phyloP scores from a whole-genome alignment of 2,113 vertebrate genomes.

The Ahaetulla prasina region DNA sequence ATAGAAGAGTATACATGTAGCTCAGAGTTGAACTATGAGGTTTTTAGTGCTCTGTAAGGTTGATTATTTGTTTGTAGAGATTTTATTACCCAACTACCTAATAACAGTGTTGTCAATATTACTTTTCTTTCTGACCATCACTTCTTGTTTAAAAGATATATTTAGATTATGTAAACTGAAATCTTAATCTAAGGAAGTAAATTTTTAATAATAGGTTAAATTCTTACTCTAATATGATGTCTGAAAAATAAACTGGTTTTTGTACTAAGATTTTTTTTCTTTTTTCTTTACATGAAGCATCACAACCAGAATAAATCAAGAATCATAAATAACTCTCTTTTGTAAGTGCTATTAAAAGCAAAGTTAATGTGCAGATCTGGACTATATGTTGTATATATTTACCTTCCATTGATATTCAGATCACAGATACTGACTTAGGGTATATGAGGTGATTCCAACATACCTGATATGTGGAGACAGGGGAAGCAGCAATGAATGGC shows the following conservation, averaged over 20 bases:
- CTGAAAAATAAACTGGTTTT: slow-evolving; percentile 21
- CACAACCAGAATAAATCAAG: slow-evolving; percentile 21
- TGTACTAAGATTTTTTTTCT: neutral
- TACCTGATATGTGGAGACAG: slow-evolving; percentile 98
- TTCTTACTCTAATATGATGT: neutral
- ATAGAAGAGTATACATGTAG: neutral
- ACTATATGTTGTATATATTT: slow-evolving; percentile 1
- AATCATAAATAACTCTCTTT: slow-evolving; percentile 6
- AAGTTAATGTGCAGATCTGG: slow-evolving; percentile 7
- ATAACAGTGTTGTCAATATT: neutral
- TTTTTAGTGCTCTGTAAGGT: neutral
- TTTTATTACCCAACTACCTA: neutral
- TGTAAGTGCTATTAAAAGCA: slow-evolving; percentile 12
- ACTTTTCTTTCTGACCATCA: neutral
- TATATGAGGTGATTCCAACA: slow-evolving; percentile 55
- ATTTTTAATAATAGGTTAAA: neutral
- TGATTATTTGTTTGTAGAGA: neutral
- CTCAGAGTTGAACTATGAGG: neutral
- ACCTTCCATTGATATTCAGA: slow-evolving; percentile 41
- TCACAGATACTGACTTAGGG: slow-evolving; percentile 26
- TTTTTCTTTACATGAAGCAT: slow-evolving; percentile 9
- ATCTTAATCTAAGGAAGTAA: neutral
- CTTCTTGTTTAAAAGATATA: neutral
- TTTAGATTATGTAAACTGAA: neutral
- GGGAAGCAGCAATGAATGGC: slow-evolving; percentile 96